Percentiles rank a stretch among this genome's conserved stretches.
phyloP scores from a whole-genome alignment of 2,113 vertebrate genomes.

The Dendrocopos noguchii region DNA sequence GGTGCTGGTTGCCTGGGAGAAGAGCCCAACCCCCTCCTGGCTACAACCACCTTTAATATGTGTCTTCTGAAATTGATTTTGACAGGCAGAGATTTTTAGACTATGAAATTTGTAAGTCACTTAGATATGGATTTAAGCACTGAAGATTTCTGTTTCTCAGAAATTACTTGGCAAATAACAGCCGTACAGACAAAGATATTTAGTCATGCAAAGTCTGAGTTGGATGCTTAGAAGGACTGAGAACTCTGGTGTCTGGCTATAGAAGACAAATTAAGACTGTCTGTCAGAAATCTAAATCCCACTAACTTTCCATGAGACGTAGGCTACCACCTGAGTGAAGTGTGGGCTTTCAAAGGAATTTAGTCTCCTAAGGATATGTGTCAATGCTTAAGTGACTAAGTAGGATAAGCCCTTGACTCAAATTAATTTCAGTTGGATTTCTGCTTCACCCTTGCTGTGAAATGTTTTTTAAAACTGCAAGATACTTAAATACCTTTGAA shows the following conservation, averaged over 20 bases:
- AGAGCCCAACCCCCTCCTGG: no score
- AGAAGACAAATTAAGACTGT: neutral
- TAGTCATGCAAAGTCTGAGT: neutral
- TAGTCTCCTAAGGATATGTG: neutral
- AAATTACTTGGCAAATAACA: neutral
- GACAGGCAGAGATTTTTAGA: neutral
- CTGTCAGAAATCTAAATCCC: neutral
- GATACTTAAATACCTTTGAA: conserved; percentile 1
- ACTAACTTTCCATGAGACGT: neutral
- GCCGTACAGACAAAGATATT: neutral
- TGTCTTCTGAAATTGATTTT: neutral
- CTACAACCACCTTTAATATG: no score
- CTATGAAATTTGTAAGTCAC: neutral
- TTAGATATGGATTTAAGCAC: neutral
- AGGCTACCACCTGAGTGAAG: neutral
- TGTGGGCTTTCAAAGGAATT: neutral
- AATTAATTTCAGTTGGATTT: neutral
- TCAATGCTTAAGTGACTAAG: conserved; percentile 7
- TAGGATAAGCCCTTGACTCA: neutral
- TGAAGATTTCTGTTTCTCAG: neutral
- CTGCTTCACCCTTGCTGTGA: neutral
- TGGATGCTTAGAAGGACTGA: neutral
- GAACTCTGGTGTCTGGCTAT: neutral
- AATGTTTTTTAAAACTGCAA: neutral
- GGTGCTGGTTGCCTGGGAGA: no score